A percentile compares a stretch with the other conserved stretches of the same genome.
phyloP scores from a whole-genome alignment of 92 coral and sea anemone species.

The Galaxea fascicularis region DNA sequence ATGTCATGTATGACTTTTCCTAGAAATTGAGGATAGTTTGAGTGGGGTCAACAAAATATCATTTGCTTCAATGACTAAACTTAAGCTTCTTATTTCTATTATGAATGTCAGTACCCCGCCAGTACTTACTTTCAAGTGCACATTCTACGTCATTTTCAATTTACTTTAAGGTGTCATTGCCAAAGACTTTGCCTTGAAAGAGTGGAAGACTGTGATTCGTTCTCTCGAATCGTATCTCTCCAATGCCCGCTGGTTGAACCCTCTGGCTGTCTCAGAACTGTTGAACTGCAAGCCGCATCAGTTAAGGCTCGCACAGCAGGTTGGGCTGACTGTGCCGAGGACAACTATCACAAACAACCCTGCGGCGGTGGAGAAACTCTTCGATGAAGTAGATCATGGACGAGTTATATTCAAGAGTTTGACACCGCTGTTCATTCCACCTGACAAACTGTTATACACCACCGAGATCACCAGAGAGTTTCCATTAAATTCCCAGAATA shows the following conservation, averaged over 20 bases:
- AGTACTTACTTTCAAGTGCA: background rate
- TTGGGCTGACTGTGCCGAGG: conserved; percentile 66
- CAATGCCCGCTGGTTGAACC: conserved; percentile 64
- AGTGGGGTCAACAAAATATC: background rate
- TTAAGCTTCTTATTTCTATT: background rate
- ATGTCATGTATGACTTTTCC: background rate
- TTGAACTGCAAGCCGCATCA: conserved; percentile 55
- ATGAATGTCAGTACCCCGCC: no score
- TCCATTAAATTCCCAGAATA: conserved; percentile 10
- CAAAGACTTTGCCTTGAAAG: conserved; percentile 63
- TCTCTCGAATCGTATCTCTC: conserved; percentile 50
- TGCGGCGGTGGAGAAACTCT: conserved; percentile 52
- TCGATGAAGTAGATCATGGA: conserved; percentile 29
- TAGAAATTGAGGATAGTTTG: background rate
- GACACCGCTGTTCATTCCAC: conserved; percentile 58
- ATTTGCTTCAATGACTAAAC: background rate
- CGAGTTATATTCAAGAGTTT: conserved; percentile 63
- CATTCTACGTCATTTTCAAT: background rate
- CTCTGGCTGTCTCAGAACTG: conserved; percentile 30
- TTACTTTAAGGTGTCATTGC: conserved; percentile 39
- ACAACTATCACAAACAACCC: conserved; percentile 66
- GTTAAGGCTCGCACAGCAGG: conserved; percentile 50
- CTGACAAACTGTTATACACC: conserved; percentile 50
- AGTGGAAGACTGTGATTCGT: conserved; percentile 61
- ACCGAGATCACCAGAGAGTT: conserved; percentile 49